Evolutionary conservation across 1,140 invertebrate genomes (phyloP).

Genomic region (Drosophila seguyi): DNA sequence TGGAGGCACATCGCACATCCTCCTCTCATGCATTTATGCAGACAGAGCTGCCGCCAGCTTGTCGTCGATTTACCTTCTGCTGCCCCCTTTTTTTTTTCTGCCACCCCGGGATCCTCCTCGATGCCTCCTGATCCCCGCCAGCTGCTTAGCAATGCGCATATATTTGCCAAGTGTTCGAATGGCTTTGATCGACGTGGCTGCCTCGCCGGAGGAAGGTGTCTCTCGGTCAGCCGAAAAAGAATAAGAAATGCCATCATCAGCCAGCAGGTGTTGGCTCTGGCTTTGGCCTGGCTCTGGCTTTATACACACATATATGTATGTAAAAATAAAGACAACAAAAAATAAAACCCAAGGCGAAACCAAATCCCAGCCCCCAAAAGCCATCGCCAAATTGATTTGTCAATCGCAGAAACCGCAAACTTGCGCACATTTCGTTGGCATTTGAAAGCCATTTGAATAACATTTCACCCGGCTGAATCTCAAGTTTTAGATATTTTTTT

Average conservation of each 20-base stretch:
- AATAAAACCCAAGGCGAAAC: slow-evolving; percentile 45
- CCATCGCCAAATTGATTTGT: slow-evolving; percentile 79
- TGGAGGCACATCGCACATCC: slow-evolving; percentile 51
- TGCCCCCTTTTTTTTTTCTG: not conserved
- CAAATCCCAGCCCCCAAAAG: slow-evolving; percentile 52
- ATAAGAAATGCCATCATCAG: slow-evolving; percentile 61
- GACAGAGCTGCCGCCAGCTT: slow-evolving; percentile 65
- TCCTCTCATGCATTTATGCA: slow-evolving; percentile 79
- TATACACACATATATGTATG: not conserved
- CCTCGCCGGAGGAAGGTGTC: slow-evolving; percentile 53
- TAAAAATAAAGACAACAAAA: slow-evolving; percentile 12
- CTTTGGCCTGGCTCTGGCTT: slow-evolving; percentile 11
- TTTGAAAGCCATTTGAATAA: slow-evolving; percentile 81
- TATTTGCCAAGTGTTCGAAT: slow-evolving; percentile 79
- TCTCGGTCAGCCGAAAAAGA: slow-evolving; percentile 50
- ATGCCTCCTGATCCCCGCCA: slow-evolving; percentile 19
- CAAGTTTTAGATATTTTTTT: slow-evolving; percentile 47
- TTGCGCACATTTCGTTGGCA: slow-evolving; percentile 78
- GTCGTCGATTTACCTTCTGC: slow-evolving; percentile 63
- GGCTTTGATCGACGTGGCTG: slow-evolving; percentile 78
- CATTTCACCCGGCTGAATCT: slow-evolving; percentile 60
- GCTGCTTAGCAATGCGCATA: slow-evolving; percentile 73
- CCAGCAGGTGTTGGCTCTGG: slow-evolving; percentile 73
- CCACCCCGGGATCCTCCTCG: not conserved
- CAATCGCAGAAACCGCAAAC: slow-evolving; percentile 77